Evolutionary conservation across 2,888 invertebrate genomes (phyloP), one percentile per base, ranked within the genome.

Genomic region (Dynastes maya): DNA sequence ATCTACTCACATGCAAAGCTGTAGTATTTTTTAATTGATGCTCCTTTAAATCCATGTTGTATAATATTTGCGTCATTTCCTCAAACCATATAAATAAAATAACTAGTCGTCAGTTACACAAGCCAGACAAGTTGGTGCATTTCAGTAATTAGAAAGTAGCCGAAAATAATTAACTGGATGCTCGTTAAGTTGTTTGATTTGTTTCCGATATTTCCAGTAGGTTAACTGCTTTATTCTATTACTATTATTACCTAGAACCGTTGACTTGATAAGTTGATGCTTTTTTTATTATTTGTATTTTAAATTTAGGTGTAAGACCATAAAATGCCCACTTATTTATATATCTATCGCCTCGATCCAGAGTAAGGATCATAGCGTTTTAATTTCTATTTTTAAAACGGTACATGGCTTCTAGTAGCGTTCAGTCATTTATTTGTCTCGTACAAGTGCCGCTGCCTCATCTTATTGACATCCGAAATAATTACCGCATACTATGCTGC

Each of bases 391-490:
- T 72, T 72, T 72, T 72, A 58, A 37, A 58, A 32, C 58, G 72
- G 55, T 37, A 32, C 58, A 27, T 29, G 51, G 68, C 51, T 51
- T 29, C 27, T 40, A 55, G 55, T 72, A 58, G 22, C 16, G 40
- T 22, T 58, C 37, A 58, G 40, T 22, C 37, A 22, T 22, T 53
- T 58, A 58, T 72, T 72, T 72, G 55, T 58, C 72, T 72, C 58
- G 58, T 9, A 58, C 72, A 58, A 72, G 58, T 61, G 55, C 58
- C 58, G 58, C 72, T 58, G 72, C 58, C 58, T 72, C 72, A 58
- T 72, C 72, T 37, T 40, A 72, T 58, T 40, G 72, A 72, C 72
- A 72, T 72, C 40, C 72, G 58, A 72, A 58, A 72, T 72, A 72
- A 72, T 72, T 72, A 58, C 58, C 58, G 72, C 58, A 37, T 58